Evolutionary conservation across 2,113 vertebrate species (phyloP).

Genomic region (Ciconia boyciana): DNA sequence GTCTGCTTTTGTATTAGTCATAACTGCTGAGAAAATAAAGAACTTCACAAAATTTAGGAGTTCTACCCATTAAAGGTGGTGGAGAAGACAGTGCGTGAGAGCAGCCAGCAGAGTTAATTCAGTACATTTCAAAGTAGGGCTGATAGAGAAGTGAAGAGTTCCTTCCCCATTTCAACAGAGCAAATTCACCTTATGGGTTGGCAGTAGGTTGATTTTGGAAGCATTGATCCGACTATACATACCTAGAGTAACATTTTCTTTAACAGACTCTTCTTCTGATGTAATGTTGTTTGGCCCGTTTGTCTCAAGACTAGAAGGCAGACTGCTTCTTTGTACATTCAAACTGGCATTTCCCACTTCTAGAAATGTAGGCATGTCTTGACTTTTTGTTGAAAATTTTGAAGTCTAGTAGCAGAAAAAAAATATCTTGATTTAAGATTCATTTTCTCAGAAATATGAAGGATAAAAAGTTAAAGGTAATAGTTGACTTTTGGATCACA

Average conservation of each 20-base stretch:
- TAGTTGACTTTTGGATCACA: not conserved
- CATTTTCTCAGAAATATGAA: not conserved
- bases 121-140: not conserved
- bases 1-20: not conserved
- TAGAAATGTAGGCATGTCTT: accelerated
- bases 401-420: slow-evolving; percentile 33
- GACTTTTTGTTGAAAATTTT: not conserved
- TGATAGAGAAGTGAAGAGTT: not conserved
- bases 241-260: slow-evolving; percentile 33
- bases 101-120: not conserved
- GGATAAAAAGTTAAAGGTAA: not conserved
- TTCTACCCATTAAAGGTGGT: not conserved
- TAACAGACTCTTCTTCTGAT: not conserved
- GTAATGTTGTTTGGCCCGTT: not conserved
- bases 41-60: not conserved
- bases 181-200: not conserved
- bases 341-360: not conserved
- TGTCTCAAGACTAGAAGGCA: not conserved
- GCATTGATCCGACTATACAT: not conserved
- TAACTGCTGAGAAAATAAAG: not conserved
- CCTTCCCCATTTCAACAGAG: not conserved
- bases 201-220: not conserved
- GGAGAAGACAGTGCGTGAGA: not conserved
- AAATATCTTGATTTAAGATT: not conserved
- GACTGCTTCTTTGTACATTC: not conserved